Percentiles rank a stretch among this genome's conserved stretches.
Evolutionary conservation across 2,113 vertebrate genomes (phyloP).

Genomic region (Pontoporia blainvillei): DNA sequence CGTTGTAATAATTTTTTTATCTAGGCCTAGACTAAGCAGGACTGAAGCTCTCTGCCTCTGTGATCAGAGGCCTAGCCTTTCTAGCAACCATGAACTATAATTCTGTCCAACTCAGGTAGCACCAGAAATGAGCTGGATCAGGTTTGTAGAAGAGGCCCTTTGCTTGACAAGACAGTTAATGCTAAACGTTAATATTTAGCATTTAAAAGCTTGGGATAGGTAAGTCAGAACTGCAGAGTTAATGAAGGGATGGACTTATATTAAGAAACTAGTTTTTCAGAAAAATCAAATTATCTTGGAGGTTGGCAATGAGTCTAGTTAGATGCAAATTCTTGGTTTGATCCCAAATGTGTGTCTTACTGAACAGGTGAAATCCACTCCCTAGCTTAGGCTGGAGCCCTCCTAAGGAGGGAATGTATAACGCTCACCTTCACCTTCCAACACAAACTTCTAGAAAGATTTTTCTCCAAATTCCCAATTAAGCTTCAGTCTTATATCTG

Average conservation of each 20-base stretch:
- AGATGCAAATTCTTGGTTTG: conserved; percentile 25
- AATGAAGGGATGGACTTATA: background rate
- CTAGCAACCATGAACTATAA: background rate
- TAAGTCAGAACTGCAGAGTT: background rate
- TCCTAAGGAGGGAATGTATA: background rate
- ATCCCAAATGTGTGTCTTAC: background rate
- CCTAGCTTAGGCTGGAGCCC: background rate
- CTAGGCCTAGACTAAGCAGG: background rate
- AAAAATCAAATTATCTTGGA: background rate
- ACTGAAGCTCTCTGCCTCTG: conserved; percentile 6
- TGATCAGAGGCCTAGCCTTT: conserved; percentile 36
- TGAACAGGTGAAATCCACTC: background rate
- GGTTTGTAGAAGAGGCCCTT: conserved; percentile 41
- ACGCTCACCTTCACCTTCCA: background rate
- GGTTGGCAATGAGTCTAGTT: conserved; percentile 21
- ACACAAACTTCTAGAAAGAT: background rate
- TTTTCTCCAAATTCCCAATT: background rate
- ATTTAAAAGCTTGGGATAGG: conserved; percentile 10
- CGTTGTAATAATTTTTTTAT: background rate
- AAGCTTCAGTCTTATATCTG: background rate
- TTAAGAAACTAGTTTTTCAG: conserved; percentile 34
- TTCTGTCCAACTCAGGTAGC: conserved; percentile 69
- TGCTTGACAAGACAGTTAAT: conserved; percentile 42
- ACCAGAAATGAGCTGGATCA: conserved; percentile 65
- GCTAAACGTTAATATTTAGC: conserved; percentile 46